These are phyloP conservation scores for Esox masquinongy DNA, from an alignment of 2,797 vertebrate species.

Conservation along the genomic window DNA sequence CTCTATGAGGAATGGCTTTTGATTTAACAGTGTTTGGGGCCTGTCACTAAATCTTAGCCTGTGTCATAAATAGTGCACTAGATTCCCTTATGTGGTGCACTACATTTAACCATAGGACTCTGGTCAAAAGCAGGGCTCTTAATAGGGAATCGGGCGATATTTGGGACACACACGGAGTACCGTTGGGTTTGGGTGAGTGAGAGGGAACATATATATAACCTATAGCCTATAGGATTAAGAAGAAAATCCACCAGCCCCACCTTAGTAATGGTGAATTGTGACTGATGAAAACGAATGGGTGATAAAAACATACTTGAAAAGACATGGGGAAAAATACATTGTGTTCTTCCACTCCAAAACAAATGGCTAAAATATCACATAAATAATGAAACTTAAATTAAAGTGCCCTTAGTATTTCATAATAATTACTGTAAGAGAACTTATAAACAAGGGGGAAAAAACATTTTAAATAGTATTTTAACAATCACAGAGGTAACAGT, in stretches of 20 bases:
- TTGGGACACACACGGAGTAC: too few relatives aligned
- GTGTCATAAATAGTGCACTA: constrained; percentile 30
- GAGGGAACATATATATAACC: constrained; percentile 60
- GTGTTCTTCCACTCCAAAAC: constrained; percentile 1
- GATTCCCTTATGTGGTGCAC: too few relatives aligned
- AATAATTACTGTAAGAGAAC: too few relatives aligned
- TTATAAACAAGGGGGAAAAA: too few relatives aligned
- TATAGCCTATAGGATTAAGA: constrained; percentile 69
- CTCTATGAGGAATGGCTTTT: constrained; percentile 73
- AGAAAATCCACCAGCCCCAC: constrained; percentile 49
- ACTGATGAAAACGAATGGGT: constrained; percentile 69
- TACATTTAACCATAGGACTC: too few relatives aligned
- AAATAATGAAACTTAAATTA: background rate
- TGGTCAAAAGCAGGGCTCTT: too few relatives aligned
- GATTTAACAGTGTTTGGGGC: constrained; percentile 76
- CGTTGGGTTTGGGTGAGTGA: constrained; percentile 55
- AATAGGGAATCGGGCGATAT: too few relatives aligned
- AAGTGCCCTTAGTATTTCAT: background rate
- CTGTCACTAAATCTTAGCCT: constrained; percentile 76
- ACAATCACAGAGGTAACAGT: too few relatives aligned
- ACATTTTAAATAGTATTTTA: too few relatives aligned
- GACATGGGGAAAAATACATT: background rate
- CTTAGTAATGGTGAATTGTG: constrained; percentile 62
- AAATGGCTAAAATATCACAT: background rate
- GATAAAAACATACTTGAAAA: background rate